Conservation (phyloP, 1,140 invertebrate genomes). For the Copidosoma floridanum region DNA sequence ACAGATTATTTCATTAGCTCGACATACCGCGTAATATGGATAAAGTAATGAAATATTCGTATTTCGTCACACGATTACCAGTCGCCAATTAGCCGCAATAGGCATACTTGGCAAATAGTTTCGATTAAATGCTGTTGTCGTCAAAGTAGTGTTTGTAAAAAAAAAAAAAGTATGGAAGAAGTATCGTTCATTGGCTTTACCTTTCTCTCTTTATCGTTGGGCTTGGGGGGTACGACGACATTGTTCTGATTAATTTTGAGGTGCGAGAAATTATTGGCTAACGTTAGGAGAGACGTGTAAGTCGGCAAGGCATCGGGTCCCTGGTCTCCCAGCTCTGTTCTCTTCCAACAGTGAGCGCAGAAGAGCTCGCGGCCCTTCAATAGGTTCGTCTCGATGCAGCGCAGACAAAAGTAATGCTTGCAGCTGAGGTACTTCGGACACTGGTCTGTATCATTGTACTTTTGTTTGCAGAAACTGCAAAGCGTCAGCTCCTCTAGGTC, state of each 20-base stretch:
- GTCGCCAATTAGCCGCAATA: too few species aligned
- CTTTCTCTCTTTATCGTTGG: slow-evolving; percentile 57
- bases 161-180: too few species aligned
- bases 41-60: too few species aligned
- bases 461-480: slow-evolving; percentile 68
- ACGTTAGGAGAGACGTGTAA: slow-evolving; percentile 62
- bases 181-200: slow-evolving; percentile 41
- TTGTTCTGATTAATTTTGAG: slow-evolving; percentile 57
- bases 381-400: slow-evolving; percentile 67
- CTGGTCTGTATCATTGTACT: slow-evolving; percentile 68
- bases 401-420: slow-evolving; percentile 74
- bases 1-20: too few species aligned
- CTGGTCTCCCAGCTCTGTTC: slow-evolving; percentile 62
- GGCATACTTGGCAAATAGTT: too few species aligned
- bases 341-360: slow-evolving; percentile 70
- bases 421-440: slow-evolving; percentile 72
- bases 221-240: slow-evolving; percentile 43
- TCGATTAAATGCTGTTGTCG: too few species aligned
- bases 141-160: too few species aligned
- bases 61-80: too few species aligned
- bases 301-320: slow-evolving; percentile 67
- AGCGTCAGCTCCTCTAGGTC: slow-evolving; percentile 70
- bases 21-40: too few species aligned
- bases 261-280: slow-evolving; percentile 62
- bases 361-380: slow-evolving; percentile 64